Conservation (phyloP, 2,888 invertebrate genomes). For the Epinotia bilunana region DNA sequence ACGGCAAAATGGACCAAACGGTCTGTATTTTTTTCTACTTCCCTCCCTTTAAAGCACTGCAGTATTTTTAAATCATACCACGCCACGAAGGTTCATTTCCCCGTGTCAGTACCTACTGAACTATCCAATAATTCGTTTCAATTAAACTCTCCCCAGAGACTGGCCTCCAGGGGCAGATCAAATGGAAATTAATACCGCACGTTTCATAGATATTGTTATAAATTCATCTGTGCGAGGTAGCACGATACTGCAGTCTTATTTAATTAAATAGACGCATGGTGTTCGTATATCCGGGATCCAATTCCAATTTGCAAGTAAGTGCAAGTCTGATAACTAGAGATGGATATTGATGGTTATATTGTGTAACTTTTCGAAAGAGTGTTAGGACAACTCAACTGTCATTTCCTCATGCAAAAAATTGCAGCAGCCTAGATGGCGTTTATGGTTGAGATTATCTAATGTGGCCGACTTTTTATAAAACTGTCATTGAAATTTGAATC, state of each 20-base stretch:
- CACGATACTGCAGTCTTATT: constrained; percentile 27
- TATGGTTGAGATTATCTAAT: too few relatives aligned
- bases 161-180: constrained; percentile 21
- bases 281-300: not conserved
- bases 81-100: constrained; percentile 9
- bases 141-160: constrained; percentile 37
- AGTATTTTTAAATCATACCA: not conserved
- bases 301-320: not conserved
- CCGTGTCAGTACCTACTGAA: constrained; percentile 10
- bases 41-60: not conserved
- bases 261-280: constrained; percentile 6
- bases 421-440: too few relatives aligned
- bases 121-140: constrained; percentile 43
- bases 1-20: not conserved
- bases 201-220: constrained; percentile 39
- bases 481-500: too few relatives aligned
- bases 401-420: too few relatives aligned
- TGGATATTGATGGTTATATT: too few relatives aligned
- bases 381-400: too few relatives aligned
- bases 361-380: too few relatives aligned
- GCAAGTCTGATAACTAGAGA: too few relatives aligned
- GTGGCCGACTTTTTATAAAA: too few relatives aligned
- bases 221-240: constrained; percentile 19
- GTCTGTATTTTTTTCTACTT: not conserved
- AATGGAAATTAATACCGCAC: constrained; percentile 42